Evolutionary conservation across 1,140 invertebrate genomes (phyloP).

Genomic region (Sminthurinus signatus): DNA sequence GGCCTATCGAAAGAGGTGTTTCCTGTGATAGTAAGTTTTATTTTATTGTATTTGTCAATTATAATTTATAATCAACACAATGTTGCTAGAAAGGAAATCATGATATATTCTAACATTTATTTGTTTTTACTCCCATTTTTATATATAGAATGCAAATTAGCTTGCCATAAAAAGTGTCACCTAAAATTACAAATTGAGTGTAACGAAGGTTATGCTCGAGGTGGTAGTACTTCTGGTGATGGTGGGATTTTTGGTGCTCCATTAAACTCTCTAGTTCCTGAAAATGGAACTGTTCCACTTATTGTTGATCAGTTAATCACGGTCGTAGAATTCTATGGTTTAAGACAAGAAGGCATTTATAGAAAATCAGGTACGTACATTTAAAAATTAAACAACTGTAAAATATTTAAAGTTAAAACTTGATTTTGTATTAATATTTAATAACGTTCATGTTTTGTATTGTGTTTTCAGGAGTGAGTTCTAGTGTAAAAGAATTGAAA

Average conservation of each 20-base stretch:
- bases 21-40: no score
- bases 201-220: conserved; percentile 43
- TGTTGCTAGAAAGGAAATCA: no score
- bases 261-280: conserved; percentile 48
- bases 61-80: no score
- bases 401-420: no score
- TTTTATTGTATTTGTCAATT: no score
- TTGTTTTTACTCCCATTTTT: conserved; percentile 32
- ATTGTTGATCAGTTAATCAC: conserved; percentile 81
- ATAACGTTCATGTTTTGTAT: neutral
- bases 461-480: conserved; percentile 47
- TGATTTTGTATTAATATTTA: no score
- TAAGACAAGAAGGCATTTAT: conserved; percentile 90
- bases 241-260: conserved; percentile 53
- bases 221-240: conserved; percentile 45
- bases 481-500: conserved; percentile 68
- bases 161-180: conserved; percentile 91
- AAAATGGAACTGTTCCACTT: conserved; percentile 69
- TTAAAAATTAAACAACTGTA: no score
- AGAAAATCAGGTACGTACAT: conserved; percentile 88
- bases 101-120: conserved; percentile 6
- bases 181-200: conserved; percentile 55
- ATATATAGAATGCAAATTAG: conserved; percentile 77
- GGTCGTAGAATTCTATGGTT: conserved; percentile 81
- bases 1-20: conserved; percentile 90